These are phyloP conservation scores for Theocolax elegans DNA, from an alignment of 1,140 invertebrate species.

Conservation along the genomic window DNA sequence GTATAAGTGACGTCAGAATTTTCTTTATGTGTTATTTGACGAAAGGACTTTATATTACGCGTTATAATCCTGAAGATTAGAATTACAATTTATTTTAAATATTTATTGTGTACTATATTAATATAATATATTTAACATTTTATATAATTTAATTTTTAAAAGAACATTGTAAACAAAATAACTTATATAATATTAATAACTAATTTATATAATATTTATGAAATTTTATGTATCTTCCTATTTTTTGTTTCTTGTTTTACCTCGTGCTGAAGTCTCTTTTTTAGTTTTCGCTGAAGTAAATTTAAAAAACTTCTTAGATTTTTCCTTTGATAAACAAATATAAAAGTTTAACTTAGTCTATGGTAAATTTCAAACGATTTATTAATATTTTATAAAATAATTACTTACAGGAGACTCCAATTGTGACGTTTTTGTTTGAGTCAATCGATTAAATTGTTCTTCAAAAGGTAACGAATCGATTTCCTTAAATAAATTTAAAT, in stretches of 20 bases:
- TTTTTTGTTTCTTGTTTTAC: constrained; percentile 20
- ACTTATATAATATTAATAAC: no score
- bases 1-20: no score
- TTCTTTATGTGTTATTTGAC: no score
- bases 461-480: constrained; percentile 30
- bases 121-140: no score
- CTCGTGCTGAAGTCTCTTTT: constrained; percentile 15
- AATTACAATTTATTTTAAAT: no score
- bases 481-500: constrained; percentile 22
- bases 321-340: constrained; percentile 17
- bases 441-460: constrained; percentile 31
- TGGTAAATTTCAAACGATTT: background rate
- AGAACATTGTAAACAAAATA: no score
- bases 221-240: no score
- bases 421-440: constrained; percentile 12
- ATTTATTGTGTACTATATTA: no score
- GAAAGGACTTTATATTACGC: no score
- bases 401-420: constrained; percentile 19
- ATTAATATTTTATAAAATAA: background rate
- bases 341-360: background rate
- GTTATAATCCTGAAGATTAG: no score
- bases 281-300: constrained; percentile 4
- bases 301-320: constrained; percentile 32
- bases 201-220: no score
- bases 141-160: no score